A percentile compares a stretch with the other conserved stretches of the same genome.
phyloP scores from a whole-genome alignment of 1,140 invertebrate genomes.

The Adelges cooleyi region DNA sequence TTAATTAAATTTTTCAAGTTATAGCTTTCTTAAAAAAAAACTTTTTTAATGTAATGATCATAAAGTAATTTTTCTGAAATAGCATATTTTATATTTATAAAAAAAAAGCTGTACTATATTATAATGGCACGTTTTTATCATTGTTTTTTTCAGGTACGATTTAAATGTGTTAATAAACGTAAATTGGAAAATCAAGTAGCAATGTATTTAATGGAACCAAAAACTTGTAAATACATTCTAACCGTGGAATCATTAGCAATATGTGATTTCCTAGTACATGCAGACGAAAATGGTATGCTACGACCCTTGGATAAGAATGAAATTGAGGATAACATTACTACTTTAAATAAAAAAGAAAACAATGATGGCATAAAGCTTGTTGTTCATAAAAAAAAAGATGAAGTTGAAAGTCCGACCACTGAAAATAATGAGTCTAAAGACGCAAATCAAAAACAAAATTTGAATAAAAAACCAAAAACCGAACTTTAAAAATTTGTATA shows the following conservation, averaged over 20 bases:
- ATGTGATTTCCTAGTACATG: slow-evolving; percentile 66
- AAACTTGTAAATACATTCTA: slow-evolving; percentile 81
- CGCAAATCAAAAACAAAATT: no score
- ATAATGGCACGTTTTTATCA: neutral
- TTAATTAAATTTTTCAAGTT: neutral
- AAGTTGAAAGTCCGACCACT: no score
- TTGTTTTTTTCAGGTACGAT: slow-evolving; percentile 46
- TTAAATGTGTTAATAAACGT: slow-evolving; percentile 58
- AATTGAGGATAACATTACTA: no score
- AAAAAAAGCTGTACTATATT: neutral
- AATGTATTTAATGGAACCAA: slow-evolving; percentile 77
- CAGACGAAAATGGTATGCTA: slow-evolving; percentile 56
- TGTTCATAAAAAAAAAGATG: no score
- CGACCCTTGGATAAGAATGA: no score
- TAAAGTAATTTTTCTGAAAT: no score
- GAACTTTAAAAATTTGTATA: no score
- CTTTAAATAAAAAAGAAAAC: no score
- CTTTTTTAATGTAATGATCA: neutral
- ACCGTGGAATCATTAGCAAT: slow-evolving; percentile 82
- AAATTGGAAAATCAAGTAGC: slow-evolving; percentile 41
- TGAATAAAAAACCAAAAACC: no score
- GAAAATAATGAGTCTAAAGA: no score
- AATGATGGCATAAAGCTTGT: no score
- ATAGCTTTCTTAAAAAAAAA: neutral
- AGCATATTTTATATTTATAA: neutral